These are phyloP conservation scores for Drosophila malerkotliana DNA, from an alignment of 1,140 invertebrate species.

Conservation along the genomic window DNA sequence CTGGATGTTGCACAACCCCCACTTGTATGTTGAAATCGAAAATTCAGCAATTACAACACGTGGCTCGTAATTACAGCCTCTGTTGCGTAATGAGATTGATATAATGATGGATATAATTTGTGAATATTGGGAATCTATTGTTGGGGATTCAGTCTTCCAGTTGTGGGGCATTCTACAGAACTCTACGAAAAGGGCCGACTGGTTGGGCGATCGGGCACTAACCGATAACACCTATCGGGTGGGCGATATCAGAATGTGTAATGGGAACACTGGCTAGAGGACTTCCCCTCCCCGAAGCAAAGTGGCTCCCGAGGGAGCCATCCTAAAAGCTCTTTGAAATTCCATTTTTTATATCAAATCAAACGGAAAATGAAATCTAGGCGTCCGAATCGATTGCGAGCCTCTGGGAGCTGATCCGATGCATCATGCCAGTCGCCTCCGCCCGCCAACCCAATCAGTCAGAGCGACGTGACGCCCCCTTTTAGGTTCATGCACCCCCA, in stretches of 20 bases:
- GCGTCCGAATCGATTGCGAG: constrained; percentile 26
- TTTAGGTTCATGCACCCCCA: constrained; percentile 32
- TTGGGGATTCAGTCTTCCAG: too few species aligned
- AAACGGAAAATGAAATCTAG: background rate
- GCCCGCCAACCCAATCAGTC: constrained; percentile 20
- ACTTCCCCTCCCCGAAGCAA: background rate
- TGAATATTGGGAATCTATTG: too few species aligned
- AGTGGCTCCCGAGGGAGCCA: background rate
- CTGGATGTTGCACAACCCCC: background rate
- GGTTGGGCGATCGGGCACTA: constrained; percentile 18
- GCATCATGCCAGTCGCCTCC: constrained; percentile 2
- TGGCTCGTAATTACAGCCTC: constrained; percentile 17
- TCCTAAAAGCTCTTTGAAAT: background rate
- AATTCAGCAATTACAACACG: constrained; percentile 21
- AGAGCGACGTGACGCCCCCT: constrained; percentile 22
- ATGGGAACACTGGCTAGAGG: background rate
- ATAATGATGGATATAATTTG: background rate
- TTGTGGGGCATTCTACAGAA: constrained; percentile 14
- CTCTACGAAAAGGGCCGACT: constrained; percentile 12
- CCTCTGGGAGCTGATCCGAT: constrained; percentile 20
- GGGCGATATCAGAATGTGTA: background rate
- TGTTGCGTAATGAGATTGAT: constrained; percentile 32
- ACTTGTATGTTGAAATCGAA: constrained; percentile 21
- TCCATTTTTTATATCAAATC: background rate
- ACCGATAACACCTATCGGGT: constrained; percentile 30